Evolutionary conservation across 2,113 vertebrate genomes (phyloP), one percentile per base, ranked within the genome.

Genomic region (Cephalopterus ornatus): DNA sequence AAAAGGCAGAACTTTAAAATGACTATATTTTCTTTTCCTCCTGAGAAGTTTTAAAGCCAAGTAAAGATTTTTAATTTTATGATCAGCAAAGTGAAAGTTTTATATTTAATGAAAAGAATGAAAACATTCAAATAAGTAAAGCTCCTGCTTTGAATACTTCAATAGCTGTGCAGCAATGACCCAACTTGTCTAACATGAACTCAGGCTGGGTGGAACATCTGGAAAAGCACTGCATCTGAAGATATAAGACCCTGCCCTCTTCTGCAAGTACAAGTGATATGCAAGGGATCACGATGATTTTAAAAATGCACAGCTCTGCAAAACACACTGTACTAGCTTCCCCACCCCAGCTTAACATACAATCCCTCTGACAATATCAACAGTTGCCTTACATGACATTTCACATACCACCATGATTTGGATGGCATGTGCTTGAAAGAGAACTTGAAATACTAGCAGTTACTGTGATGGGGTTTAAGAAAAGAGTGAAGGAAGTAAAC

Each of bases 331-430:
- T 82, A 58, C 68, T 86, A 78, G 82, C 75, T 90, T 94, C 95
- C 89, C 95, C 97, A 91, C 96, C 96, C 97, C 53, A 88, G 94
- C 94, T 96, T 97, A 96, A 88, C 53, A 71, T 65, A 83, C 72
- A 97, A 95, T 92, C 93, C 95, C 88, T 93, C 76, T 93, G 84
- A 95, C 94, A 95, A 76, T 87, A 96, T 86, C 80, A 96, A 73
- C 75, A 91, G 77, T 91, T 95, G 92, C 83, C 80, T 79, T 90
- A 94, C 35, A 58, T 62, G 71, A 77, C 76, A 71, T 95, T 96
- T 96, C 90, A 91, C 92, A 95, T 90, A 88, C 66, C 89, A 77
- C n/a, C 80, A 62, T 0, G 12, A 90, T 76, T 85, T 93, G 88
- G 79, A 93, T 86, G 88, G 95, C 62, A 88, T 78, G 87, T 32